Conservation (phyloP, 2,113 vertebrate species). For the Sphyrna mokarran region DNA sequence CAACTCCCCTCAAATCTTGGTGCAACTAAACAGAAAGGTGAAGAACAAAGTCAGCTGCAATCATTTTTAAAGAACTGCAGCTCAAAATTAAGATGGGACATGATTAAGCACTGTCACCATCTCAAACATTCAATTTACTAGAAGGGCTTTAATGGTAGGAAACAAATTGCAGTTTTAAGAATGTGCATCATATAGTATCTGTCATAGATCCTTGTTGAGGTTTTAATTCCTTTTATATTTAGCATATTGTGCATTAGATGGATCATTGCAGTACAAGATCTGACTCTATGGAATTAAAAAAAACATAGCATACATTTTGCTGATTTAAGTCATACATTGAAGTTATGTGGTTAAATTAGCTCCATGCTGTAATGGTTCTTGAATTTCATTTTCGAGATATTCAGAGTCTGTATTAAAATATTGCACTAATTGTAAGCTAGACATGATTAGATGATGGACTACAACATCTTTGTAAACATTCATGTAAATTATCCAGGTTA, state of each 20-base stretch:
- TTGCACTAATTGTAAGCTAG: not conserved
- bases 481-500: not conserved
- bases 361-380: not conserved
- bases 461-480: not conserved
- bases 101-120: not conserved
- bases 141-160: not conserved
- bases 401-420: not conserved
- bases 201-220: not conserved
- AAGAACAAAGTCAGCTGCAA: not conserved
- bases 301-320: not conserved
- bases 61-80: not conserved
- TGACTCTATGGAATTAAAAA: not conserved
- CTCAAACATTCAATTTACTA: not conserved
- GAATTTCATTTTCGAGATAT: constrained; percentile 9
- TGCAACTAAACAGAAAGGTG: not conserved
- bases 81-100: not conserved
- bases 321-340: not conserved
- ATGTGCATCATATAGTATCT: not conserved
- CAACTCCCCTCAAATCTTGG: not conserved
- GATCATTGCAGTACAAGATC: not conserved
- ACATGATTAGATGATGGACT: not conserved
- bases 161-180: not conserved
- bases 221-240: constrained; percentile 15
- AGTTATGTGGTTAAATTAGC: not conserved
- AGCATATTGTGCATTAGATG: not conserved